Evolutionary conservation across 2,797 vertebrate genomes (phyloP), one percentile per base, ranked within the genome.

Genomic region (Darevskia nairensis): DNA sequence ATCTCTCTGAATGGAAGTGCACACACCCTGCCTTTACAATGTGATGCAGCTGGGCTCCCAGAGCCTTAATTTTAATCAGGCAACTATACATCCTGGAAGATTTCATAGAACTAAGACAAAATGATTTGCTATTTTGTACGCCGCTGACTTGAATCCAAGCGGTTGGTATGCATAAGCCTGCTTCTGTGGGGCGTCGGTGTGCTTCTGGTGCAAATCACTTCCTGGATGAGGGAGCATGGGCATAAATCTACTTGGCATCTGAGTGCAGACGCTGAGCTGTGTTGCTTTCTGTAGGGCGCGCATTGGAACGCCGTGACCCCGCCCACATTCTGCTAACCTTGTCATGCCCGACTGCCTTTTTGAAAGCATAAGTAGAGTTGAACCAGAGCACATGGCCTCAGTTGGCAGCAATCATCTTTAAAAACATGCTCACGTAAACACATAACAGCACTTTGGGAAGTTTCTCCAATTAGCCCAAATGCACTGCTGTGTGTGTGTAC

Each of bases 381-480:
- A 13, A 80, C 32, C 66, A 72, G 61, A 68, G 69, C 39, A 59
- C 44, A 50, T 39, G 50, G 50, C 8, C 39, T 76, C 32, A 82
- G 27, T 80, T 72, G 80, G 29, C 76, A 82, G 27, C 44, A 69
- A 29, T 50, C 35, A 39, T 29, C 71, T 76, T 81, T 64, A 44
- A 44, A 75, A 39, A 61, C 39, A 74, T 6, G 69, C 44, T n/a
- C 59, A 81, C n/a, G 41, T 44, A 32, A 17, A 68, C 80, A 71
- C 10, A 69, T 68, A 72, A 3, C 50, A 59, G 15, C 10, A 46
- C 61, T 81, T 81, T 55, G 25, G 23, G 83, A 80, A 68, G 25
- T 81, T 85, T 89, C 78, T 15, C 59, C 78, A 89, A 81, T 81
- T 89, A 76, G 35, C 76, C 75, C 76, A 86, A 86, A 86, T 86